Conservation (phyloP, 2,113 vertebrate species). For the Bubo scandiacus region DNA sequence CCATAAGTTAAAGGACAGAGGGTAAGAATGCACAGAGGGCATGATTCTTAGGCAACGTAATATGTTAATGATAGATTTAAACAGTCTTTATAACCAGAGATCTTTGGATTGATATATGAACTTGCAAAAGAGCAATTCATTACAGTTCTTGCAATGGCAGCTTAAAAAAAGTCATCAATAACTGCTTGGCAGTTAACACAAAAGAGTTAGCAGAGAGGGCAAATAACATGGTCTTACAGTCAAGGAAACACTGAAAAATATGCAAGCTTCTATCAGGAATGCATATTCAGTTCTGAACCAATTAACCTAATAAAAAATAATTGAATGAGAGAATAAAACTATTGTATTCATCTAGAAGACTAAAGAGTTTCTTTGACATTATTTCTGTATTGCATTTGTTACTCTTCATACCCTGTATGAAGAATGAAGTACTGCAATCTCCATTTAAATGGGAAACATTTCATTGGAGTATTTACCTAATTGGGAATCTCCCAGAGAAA, state of each 20-base stretch:
- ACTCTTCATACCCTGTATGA: background rate
- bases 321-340: background rate
- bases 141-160: background rate
- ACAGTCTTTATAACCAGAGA: background rate
- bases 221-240: background rate
- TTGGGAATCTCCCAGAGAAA: background rate
- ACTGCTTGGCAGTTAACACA: conserved; percentile 13
- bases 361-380: background rate
- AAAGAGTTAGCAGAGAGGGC: background rate
- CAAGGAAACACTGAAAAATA: background rate
- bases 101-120: conserved; percentile 2
- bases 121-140: conserved; percentile 36
- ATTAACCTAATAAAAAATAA: conserved; percentile 1
- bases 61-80: conserved; percentile 34
- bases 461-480: background rate
- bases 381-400: background rate
- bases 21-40: background rate
- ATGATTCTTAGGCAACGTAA: background rate
- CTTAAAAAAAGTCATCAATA: conserved; percentile 47
- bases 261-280: background rate
- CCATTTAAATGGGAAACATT: background rate
- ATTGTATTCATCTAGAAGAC: background rate
- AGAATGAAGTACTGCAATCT: background rate
- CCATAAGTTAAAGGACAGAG: background rate
- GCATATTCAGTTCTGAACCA: background rate